Percentiles rank a stretch among this genome's conserved stretches.
Conservation (phyloP, 2,888 invertebrate species). For the Leucophenga maculata region DNA sequence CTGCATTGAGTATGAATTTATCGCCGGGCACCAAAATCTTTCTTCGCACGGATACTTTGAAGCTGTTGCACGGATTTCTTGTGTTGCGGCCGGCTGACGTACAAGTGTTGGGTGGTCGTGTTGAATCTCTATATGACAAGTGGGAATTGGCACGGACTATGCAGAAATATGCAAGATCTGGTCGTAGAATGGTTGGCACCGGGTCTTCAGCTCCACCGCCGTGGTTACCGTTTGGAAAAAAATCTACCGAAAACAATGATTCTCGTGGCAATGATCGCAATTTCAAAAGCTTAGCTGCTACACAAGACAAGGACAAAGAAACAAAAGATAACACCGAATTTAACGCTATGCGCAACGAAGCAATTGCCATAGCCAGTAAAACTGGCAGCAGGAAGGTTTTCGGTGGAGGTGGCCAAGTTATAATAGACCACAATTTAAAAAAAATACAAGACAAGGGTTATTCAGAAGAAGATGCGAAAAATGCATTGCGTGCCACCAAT, state of each 20-base stretch:
- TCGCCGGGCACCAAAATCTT: slow-evolving; percentile 91
- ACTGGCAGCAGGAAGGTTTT: slow-evolving; percentile 77
- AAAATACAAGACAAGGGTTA: slow-evolving; percentile 87
- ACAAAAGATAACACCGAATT: slow-evolving; percentile 85
- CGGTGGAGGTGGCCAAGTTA: slow-evolving; percentile 79
- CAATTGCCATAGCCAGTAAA: slow-evolving; percentile 89
- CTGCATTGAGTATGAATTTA: slow-evolving; percentile 83
- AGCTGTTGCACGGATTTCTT: slow-evolving; percentile 82
- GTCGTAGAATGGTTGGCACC: slow-evolving; percentile 67
- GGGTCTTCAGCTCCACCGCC: slow-evolving; percentile 87
- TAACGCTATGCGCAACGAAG: slow-evolving; percentile 90
- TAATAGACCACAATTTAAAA: slow-evolving; percentile 83
- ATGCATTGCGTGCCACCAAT: slow-evolving; percentile 80
- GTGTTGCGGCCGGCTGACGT: slow-evolving; percentile 80
- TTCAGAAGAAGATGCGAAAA: slow-evolving; percentile 82
- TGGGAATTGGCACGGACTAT: slow-evolving; percentile 85
- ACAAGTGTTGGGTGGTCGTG: slow-evolving; percentile 87
- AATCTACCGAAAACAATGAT: slow-evolving; percentile 75
- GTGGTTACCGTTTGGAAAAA: slow-evolving; percentile 93
- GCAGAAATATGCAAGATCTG: slow-evolving; percentile 75
- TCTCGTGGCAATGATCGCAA: slow-evolving; percentile 75
- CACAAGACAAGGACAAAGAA: slow-evolving; percentile 73
- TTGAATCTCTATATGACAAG: slow-evolving; percentile 86
- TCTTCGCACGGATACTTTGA: slow-evolving; percentile 75
- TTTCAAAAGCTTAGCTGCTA: slow-evolving; percentile 79